phyloP scores from a whole-genome alignment of 2,113 vertebrate species.

The Malurus melanocephalus region DNA sequence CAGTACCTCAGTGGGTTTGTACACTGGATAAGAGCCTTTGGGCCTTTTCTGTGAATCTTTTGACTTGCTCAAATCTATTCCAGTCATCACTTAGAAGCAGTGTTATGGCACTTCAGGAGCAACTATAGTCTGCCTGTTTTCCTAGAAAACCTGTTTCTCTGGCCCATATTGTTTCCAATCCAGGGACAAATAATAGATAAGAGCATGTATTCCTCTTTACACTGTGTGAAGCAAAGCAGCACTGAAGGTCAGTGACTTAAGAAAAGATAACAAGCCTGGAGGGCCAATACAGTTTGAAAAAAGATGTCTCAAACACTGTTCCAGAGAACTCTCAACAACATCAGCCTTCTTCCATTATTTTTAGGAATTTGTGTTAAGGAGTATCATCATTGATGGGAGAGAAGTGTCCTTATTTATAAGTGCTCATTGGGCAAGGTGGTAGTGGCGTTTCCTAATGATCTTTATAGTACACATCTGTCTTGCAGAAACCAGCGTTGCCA shows the following conservation, averaged over 20 bases:
- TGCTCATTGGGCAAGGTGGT: neutral
- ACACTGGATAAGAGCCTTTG: neutral
- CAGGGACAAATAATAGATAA: neutral
- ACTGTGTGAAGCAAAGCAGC: neutral
- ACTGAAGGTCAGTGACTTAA: neutral
- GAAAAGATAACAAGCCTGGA: neutral
- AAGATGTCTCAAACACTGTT: neutral
- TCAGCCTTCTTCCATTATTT: neutral
- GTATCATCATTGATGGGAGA: neutral
- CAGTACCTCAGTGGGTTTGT: neutral
- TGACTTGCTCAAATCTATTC: neutral
- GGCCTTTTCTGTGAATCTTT: neutral
- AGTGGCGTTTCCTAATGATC: neutral
- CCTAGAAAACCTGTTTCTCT: neutral
- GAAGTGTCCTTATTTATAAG: neutral
- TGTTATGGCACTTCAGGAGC: neutral
- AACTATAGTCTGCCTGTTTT: neutral
- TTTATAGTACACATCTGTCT: neutral
- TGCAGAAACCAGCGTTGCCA: neutral
- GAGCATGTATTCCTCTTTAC: neutral
- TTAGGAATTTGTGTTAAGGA: neutral
- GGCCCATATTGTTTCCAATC: neutral
- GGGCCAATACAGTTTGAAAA: neutral
- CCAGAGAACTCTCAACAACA: neutral
- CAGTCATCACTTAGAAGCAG: neutral